phyloP scores from a whole-genome alignment of 1,140 invertebrate genomes.

The Aphaenogaster floridana region DNA sequence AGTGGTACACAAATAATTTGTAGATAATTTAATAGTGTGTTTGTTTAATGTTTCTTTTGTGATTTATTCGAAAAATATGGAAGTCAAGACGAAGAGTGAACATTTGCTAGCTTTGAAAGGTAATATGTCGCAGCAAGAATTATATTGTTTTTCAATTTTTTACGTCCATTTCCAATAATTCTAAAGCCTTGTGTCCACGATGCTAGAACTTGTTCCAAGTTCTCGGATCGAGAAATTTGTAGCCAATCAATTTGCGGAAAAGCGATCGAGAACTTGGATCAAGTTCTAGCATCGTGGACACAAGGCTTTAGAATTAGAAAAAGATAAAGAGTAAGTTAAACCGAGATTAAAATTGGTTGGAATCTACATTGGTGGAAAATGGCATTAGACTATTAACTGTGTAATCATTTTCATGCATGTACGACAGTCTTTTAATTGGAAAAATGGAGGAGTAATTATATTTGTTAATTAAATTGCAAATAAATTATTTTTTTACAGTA shows the following conservation, averaged over 20 bases:
- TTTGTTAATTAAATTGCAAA: constrained; percentile 12
- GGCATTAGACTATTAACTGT: not conserved
- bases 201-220: not conserved
- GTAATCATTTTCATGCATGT: constrained; percentile 11
- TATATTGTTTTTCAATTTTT: not conserved
- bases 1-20: not conserved
- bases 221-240: no score
- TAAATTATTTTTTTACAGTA: constrained; percentile 88
- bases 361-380: not conserved
- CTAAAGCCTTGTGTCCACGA: no score
- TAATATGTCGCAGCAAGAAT: constrained; percentile 63
- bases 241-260: no score
- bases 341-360: no score
- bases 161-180: no score
- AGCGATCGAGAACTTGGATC: no score
- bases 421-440: not conserved
- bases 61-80: constrained; percentile 75
- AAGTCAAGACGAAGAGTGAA: constrained; percentile 82
- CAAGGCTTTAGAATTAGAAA: no score
- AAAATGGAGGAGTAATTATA: constrained; percentile 31
- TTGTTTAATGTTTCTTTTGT: not conserved
- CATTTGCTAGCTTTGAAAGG: constrained; percentile 84
- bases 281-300: no score
- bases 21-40: not conserved
- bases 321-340: no score